Evolutionary conservation across 2,888 invertebrate species (phyloP).

Genomic region (Gymnocheta viridis): DNA sequence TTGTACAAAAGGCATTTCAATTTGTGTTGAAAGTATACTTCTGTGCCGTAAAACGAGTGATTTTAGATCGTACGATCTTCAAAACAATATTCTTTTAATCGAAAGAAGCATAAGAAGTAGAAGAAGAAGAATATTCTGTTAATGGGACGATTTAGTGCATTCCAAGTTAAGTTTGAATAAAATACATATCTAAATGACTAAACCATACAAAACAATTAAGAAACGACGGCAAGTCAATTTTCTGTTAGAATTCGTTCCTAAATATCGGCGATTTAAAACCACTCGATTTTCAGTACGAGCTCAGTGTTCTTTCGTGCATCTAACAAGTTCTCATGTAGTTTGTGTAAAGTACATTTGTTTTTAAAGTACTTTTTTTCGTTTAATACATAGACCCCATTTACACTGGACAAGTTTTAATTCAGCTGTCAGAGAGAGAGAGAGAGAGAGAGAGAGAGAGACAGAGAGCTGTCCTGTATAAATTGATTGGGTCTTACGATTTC

Average conservation of each 20-base stretch:
- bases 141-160: no score
- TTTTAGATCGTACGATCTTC: no score
- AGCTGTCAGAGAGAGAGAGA: no score
- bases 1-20: slow-evolving; percentile 61
- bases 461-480: no score
- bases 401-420: no score
- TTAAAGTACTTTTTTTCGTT: slow-evolving; percentile 54
- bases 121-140: no score
- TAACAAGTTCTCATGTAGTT: slow-evolving; percentile 24
- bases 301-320: not conserved
- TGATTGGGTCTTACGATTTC: not conserved
- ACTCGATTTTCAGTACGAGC: not conserved
- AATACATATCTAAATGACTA: no score
- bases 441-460: no score
- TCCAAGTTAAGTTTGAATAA: not conserved
- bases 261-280: not conserved
- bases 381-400: no score
- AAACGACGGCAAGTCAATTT: not conserved
- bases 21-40: slow-evolving; percentile 25
- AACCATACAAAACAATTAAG: not conserved
- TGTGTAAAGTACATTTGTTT: slow-evolving; percentile 44
- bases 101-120: no score
- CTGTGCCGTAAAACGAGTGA: not conserved
- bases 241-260: not conserved
- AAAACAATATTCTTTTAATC: not conserved